phyloP scores from a whole-genome alignment of 1,140 invertebrate species.

The Propsilocerus akamusi region DNA sequence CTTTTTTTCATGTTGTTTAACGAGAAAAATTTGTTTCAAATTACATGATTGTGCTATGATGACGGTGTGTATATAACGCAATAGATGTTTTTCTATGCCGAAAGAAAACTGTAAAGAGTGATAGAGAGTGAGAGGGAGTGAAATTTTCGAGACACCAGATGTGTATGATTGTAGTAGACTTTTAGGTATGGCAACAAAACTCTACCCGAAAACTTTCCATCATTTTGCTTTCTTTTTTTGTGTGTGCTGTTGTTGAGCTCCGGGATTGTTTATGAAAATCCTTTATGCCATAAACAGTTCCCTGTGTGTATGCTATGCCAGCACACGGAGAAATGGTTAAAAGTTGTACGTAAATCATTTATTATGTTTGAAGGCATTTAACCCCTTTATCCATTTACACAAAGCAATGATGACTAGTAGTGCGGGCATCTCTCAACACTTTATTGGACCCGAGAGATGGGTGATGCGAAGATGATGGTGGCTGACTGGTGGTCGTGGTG shows the following conservation, averaged over 20 bases:
- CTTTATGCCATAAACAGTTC: too few relatives aligned
- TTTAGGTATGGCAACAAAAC: not conserved
- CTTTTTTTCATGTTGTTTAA: not conserved
- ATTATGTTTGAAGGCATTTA: slow-evolving; percentile 1
- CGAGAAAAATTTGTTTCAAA: not conserved
- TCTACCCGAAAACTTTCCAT: not conserved
- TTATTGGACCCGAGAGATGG: not conserved
- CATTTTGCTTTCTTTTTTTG: not conserved
- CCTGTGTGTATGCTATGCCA: too few relatives aligned
- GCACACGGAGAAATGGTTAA: not conserved
- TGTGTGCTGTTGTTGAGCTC: not conserved
- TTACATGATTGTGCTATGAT: not conserved
- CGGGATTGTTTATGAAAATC: not conserved
- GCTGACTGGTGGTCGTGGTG: too few relatives aligned
- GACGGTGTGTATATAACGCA: not conserved
- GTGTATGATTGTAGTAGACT: not conserved
- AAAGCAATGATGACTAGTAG: not conserved
- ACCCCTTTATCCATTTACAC: not conserved
- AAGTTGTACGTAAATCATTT: slow-evolving; percentile 2
- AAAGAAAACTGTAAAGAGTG: not conserved
- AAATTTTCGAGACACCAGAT: slow-evolving; percentile 1
- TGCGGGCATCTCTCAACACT: not conserved
- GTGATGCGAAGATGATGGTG: too few relatives aligned
- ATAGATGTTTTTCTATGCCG: not conserved
- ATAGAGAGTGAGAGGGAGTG: not conserved